Base-by-base conservation (phyloP, 2,797 vertebrate genomes). In the Amazona ochrocephala region DNA sequence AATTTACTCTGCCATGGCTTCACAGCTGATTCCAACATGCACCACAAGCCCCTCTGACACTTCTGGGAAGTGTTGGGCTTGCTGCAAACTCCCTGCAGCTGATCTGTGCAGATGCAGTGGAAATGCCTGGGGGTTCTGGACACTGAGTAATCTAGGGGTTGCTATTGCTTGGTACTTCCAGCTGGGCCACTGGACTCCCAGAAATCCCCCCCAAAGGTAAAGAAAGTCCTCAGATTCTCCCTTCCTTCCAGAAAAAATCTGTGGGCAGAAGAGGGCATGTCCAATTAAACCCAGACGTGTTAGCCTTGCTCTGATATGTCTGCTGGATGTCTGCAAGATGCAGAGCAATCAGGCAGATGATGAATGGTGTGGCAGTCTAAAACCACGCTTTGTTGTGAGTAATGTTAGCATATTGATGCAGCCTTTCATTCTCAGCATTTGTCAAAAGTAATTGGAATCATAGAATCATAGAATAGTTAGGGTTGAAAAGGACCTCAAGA, bases 241-340 rank as follows among this genome's bases (percentile, higher is more conserved):
- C 21, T 91, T 89, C 47, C 41, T 92, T 83, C 48, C 82, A 95
- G 82, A 94, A 66, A 88, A 78, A 94, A 72, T 68, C 79, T 91
- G 50, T 91, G 94, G 91, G 76, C 87, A 91, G 85, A 94, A 72
- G 70, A 87, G 76, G 56, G 85, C 93, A 72, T 65, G 73, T 85
- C 87, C 68, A 56, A n/a, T 81, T 94, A 87, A 94, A 96, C 32
- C 50, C 79, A 91, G 85, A 83, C 15, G 0, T 92, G 84, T 90
- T 91, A 68, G 65, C 62, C 50, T 39, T 80, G 53, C 61, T 91
- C 56, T 91, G 29, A 80, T 93, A 65, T 94, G 84, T 89, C 77
- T 89, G 81, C 60, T 96, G 84, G 26, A 53, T 89, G 87, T 83
- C 73, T 94, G 93, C 75, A 91, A 87, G 82, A 92, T 80, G 84